A percentile compares a stretch with the other conserved stretches of the same genome.
Conservation (phyloP, 1,140 invertebrate genomes). For the Lordiphosa collinella region DNA sequence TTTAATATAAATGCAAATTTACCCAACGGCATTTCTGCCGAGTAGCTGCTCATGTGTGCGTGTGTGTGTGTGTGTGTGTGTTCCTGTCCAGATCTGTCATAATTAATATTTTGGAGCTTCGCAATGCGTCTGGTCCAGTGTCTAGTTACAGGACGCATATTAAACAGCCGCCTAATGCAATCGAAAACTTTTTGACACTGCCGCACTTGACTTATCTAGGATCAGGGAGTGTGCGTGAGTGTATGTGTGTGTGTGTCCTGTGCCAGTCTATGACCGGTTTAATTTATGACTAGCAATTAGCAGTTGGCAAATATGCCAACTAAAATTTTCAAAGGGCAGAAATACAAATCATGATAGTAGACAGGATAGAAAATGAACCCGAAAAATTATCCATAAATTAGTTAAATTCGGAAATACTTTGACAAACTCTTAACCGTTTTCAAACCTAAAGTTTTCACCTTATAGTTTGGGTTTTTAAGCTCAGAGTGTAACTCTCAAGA, state of each 20-base stretch:
- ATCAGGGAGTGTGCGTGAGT: conserved; percentile 6
- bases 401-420: too few relatives aligned
- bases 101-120: conserved; percentile 73
- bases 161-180: conserved; percentile 64
- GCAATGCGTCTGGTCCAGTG: conserved; percentile 38
- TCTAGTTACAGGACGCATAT: conserved; percentile 55
- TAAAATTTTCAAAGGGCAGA: conserved; percentile 51
- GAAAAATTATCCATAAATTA: too few relatives aligned
- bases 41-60: conserved; percentile 17
- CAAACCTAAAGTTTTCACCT: too few relatives aligned
- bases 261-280: conserved; percentile 11
- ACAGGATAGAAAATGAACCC: too few relatives aligned
- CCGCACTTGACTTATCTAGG: conserved; percentile 34
- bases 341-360: conserved; percentile 35
- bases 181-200: conserved; percentile 61
- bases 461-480: too few relatives aligned
- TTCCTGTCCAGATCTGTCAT: conserved; percentile 50
- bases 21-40: conserved; percentile 42
- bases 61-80: conserved; percentile 25
- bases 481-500: too few relatives aligned
- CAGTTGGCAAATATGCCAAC: conserved; percentile 64
- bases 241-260: conserved; percentile 8
- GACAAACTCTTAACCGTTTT: too few relatives aligned
- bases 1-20: conserved; percentile 78
- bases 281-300: conserved; percentile 73